These are phyloP conservation scores for Erebia ligea DNA, from an alignment of 2,888 invertebrate genomes.

Conservation along the genomic window DNA sequence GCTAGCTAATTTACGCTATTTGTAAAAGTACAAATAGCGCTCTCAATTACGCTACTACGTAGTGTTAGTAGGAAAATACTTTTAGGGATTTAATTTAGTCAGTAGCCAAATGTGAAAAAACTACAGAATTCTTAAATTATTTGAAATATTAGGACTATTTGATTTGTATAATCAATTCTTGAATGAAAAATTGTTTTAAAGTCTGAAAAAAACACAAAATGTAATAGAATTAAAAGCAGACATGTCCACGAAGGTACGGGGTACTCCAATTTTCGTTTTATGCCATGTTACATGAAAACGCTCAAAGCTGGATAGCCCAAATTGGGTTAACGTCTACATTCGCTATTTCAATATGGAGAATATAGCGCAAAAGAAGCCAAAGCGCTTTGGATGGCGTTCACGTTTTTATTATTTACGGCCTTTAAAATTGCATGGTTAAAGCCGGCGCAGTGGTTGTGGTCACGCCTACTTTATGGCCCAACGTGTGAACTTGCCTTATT, in stretches of 20 bases:
- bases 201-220: background rate
- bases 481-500: slow-evolving; percentile 72
- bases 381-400: slow-evolving; percentile 78
- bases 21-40: no score
- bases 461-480: slow-evolving; percentile 75
- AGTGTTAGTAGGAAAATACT: background rate
- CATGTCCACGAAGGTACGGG: background rate
- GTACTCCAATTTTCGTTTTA: slow-evolving; percentile 1
- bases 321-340: slow-evolving; percentile 48
- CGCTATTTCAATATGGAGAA: slow-evolving; percentile 69
- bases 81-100: no score
- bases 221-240: slow-evolving; percentile 5
- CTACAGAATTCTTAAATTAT: no score
- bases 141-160: no score
- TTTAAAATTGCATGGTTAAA: slow-evolving; percentile 80
- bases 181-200: background rate
- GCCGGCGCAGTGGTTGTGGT: slow-evolving; percentile 77
- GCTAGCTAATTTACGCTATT: no score
- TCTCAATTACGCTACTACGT: background rate
- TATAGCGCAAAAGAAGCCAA: slow-evolving; percentile 79
- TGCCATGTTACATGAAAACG: slow-evolving; percentile 14
- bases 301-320: slow-evolving; percentile 17
- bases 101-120: no score
- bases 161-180: background rate
- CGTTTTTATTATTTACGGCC: slow-evolving; percentile 81